Conservation (phyloP, 2,113 vertebrate genomes). For the Percopsis transmontana region DNA sequence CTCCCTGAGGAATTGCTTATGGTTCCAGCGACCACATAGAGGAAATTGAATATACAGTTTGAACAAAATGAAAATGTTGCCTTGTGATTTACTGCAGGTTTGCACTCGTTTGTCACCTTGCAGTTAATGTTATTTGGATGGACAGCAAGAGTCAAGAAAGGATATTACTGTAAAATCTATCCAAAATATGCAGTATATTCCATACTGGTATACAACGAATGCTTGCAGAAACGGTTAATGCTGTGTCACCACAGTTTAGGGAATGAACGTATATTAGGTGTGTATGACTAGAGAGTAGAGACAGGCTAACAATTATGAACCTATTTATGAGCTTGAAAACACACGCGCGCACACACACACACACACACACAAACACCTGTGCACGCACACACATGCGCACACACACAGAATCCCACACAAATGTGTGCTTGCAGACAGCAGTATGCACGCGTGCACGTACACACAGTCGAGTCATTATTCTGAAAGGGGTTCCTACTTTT, state of each 20-base stretch:
- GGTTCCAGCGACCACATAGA: neutral
- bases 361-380: neutral
- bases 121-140: neutral
- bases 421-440: no score
- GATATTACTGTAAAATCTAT: neutral
- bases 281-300: no score
- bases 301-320: no score
- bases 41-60: neutral
- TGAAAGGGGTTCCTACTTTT: no score
- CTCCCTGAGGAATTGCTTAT: conserved; percentile 15
- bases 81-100: neutral
- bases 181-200: neutral
- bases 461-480: no score
- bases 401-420: neutral
- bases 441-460: neutral
- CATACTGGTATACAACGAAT: neutral
- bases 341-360: neutral
- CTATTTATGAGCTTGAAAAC: neutral
- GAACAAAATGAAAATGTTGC: neutral
- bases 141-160: neutral
- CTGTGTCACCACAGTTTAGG: neutral
- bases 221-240: neutral
- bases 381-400: neutral
- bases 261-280: no score
- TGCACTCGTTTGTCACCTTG: neutral